These are phyloP conservation scores for Eudasyphora cyanicolor DNA, from an alignment of 2,888 invertebrate genomes.

Conservation along the genomic window DNA sequence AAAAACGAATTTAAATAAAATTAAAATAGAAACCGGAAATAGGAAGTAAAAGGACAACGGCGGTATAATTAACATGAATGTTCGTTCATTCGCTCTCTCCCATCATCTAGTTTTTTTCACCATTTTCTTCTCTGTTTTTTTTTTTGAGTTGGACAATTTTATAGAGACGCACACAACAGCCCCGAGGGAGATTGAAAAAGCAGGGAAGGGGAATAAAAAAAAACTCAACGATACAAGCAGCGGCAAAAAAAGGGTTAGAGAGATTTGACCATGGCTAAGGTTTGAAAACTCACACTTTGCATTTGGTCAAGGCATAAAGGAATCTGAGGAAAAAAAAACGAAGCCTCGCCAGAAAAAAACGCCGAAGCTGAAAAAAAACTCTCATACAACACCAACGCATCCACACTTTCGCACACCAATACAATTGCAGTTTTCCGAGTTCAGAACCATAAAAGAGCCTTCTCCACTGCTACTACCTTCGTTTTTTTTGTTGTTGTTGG, in stretches of 20 bases:
- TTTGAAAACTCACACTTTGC: constrained; percentile 61
- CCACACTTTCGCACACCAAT: constrained; percentile 29
- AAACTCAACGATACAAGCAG: not conserved
- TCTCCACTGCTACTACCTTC: constrained; percentile 55
- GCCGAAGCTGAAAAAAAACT: not conserved
- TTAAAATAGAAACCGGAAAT: constrained; percentile 53
- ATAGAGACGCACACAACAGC: constrained; percentile 25
- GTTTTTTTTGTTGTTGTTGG: too few species aligned
- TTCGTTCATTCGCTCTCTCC: not conserved
- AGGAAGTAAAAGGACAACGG: constrained; percentile 58
- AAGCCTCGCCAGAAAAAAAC: not conserved
- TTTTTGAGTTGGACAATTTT: constrained; percentile 21
- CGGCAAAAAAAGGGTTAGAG: constrained; percentile 53
- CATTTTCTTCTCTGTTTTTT: not conserved
- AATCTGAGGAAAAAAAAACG: constrained; percentile 26
- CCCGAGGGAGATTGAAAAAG: not conserved
- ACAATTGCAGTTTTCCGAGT: constrained; percentile 37
- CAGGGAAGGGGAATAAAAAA: not conserved
- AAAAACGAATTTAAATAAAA: constrained; percentile 58
- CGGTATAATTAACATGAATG: constrained; percentile 62
- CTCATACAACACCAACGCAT: constrained; percentile 1
- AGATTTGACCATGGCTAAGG: constrained; percentile 62
- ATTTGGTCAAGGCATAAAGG: not conserved
- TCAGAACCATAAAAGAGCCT: constrained; percentile 40
- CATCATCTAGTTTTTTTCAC: constrained; percentile 15